Base-by-base conservation (phyloP, 2,113 vertebrate species). In the Ameiurus melas region DNA sequence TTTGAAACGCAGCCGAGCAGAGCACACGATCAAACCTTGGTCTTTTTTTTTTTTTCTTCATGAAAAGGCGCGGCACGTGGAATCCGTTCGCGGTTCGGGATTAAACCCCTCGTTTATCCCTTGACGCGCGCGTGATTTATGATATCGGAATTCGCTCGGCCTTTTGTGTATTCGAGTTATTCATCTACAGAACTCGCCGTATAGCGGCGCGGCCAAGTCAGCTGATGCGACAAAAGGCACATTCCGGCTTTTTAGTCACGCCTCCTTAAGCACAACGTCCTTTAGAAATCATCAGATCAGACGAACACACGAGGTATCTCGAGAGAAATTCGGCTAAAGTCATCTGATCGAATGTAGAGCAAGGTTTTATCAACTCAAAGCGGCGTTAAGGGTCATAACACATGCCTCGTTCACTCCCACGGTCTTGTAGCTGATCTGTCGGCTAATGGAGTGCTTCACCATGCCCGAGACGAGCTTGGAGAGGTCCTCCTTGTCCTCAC, bases 401-500 rank as follows among this genome's bases (percentile, higher is more conserved):
- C 75, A 9, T 90, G 96, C 96, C 97, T 99, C 97, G 85, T 95
- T 97, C 82, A 94, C 93, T 88, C 96, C 97, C 89, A 96, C 93
- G 0, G 96, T 96, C 93, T 98, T 97, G 64, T 96, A 96, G 94
- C 96, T 98, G 92, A 97, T 96, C 93, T 97, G 97, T 33, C 96
- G 95, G 91, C 96, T 97, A 91, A 99, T 96, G 0, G 98, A 98
- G 3, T 96, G 97, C 92, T 97, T 98, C 81, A 98, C 95, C 82
- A 99, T 96, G 90, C 97, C 96, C 0, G 96, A 98, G 68, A 98
- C 98, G 92, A 99, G 95, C 90, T 97, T 97, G 75, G 98, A 99
- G 91, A 99, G 95, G 14, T 99, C 97, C 2, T 97, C 97, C 85
- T 93, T 97, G 58, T 98, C 98, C 89, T 97, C 97, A 0, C 83